Evolutionary conservation across 2,888 invertebrate genomes (phyloP).

Genomic region (Nomada fabriciana): DNA sequence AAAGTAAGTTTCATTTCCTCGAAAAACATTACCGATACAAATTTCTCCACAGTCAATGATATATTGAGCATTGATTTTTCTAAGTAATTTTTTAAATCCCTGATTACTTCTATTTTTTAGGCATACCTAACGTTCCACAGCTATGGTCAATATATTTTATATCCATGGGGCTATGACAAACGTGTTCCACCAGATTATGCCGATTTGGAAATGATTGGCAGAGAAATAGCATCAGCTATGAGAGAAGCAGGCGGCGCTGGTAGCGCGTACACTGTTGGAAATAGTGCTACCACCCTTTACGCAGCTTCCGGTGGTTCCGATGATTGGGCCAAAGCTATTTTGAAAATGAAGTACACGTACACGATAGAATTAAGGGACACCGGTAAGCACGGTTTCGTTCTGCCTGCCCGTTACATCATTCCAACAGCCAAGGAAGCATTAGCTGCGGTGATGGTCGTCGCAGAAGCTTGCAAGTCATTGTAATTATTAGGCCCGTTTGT

Average conservation of each 20-base stretch:
- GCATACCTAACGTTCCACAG: conserved; percentile 93
- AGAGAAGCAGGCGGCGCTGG: conserved; percentile 86
- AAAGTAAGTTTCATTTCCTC: conserved; percentile 68
- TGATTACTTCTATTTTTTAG: conserved; percentile 82
- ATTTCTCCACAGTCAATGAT: too few relatives aligned
- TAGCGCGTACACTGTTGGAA: conserved; percentile 89
- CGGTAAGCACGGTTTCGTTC: conserved; percentile 93
- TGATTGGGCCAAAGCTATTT: conserved; percentile 95
- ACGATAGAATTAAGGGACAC: conserved; percentile 95
- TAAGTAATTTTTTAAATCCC: background rate
- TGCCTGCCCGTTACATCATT: conserved; percentile 92
- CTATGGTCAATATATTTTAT: conserved; percentile 93
- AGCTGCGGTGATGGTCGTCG: conserved; percentile 89
- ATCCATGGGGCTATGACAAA: conserved; percentile 94
- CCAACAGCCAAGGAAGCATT: conserved; percentile 91
- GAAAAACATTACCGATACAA: background rate
- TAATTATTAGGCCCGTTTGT: conserved; percentile 27
- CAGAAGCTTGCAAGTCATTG: conserved; percentile 84
- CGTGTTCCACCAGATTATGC: conserved; percentile 89
- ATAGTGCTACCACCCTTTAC: conserved; percentile 91
- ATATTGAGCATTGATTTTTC: too few relatives aligned
- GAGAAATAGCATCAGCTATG: conserved; percentile 89
- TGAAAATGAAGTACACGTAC: conserved; percentile 94
- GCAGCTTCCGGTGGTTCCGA: conserved; percentile 93
- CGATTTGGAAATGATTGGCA: conserved; percentile 90